phyloP scores from a whole-genome alignment of 2,797 vertebrate genomes.

The Natrix natrix region DNA sequence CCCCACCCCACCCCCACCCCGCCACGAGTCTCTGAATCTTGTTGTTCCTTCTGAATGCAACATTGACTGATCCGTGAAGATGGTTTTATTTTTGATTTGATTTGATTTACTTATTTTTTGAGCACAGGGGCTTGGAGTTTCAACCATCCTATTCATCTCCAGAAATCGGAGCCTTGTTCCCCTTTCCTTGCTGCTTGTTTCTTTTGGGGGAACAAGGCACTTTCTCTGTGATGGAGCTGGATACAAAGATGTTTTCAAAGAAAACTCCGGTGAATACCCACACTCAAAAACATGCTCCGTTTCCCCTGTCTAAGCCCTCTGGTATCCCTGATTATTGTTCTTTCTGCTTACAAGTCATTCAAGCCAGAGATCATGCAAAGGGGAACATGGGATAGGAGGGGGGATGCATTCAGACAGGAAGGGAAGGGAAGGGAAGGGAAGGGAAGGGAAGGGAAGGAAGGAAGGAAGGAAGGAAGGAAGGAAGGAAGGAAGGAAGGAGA shows the following conservation, averaged over 20 bases:
- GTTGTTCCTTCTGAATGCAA: not conserved
- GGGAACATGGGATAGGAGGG: constrained; percentile 2
- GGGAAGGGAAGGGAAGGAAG: no score
- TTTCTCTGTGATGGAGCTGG: not conserved
- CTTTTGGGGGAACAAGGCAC: not conserved
- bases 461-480: not conserved
- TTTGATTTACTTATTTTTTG: not conserved
- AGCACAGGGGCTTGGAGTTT: constrained; percentile 15
- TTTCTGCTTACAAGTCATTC: not conserved
- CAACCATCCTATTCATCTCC: constrained; percentile 2
- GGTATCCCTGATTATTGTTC: not conserved
- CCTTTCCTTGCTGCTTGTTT: not conserved
- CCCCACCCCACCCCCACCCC: not conserved
- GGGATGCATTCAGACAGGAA: constrained; percentile 33
- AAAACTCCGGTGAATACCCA: constrained; percentile 29
- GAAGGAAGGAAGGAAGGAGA: constrained; percentile 12
- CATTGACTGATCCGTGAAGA: not conserved
- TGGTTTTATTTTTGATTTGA: no score
- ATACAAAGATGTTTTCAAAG: constrained; percentile 41
- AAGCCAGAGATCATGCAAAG: not conserved
- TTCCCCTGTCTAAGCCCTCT: not conserved
- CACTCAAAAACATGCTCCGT: constrained; percentile 6
- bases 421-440: not conserved
- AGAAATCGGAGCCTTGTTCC: not conserved
- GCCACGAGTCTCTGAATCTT: not conserved